Base-by-base conservation (phyloP, 2,797 vertebrate genomes). In the Rallus crepitans region DNA sequence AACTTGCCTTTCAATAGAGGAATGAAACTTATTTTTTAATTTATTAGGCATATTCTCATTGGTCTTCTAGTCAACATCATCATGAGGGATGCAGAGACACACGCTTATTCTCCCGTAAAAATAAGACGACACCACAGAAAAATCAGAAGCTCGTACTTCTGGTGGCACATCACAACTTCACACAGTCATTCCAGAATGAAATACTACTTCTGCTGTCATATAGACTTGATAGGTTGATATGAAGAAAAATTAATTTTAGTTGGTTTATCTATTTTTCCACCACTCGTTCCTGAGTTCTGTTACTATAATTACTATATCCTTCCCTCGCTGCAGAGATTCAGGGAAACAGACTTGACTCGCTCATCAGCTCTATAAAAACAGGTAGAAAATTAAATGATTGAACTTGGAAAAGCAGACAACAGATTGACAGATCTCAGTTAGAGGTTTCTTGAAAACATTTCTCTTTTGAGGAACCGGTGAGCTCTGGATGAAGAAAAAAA, bases 21-120 rank as follows among this genome's bases (percentile, higher is more conserved):
- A 96, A 93, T 88, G 87, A 92, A 97, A 95, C 93, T 90, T 87
- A 69, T 89, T 96, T 83, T 94, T 96, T 82, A 89, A 95, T 95
- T 89, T 97, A 97, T 94, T 85, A 94, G 77, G 90, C 15, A 10
- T 81, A 90, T 78, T 96, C 92, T 93, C 88, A 90, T 61, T 93
- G 82, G 92, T 90, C 87, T 93, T 79, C 80, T 75, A 94, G 81
- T 95, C 85, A 96, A 75, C 69, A 91, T 9, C 66, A 95, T 89
- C 15, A 19, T 20, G 37, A 94, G 92, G 55, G 37, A 89, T 88
- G 89, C 33, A 77, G 60, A 85, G 63, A 85, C 57, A 81, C 18
- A 89, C 79, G 91, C 94, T 86, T 40, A 81, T 79, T 92, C 68
- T 59, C 80, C 84, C 94, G 71, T 79, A 93, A 75, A 95, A 94